Base-by-base conservation (phyloP, 2,888 invertebrate species). In the Liopterus haemorrhoidalis region DNA sequence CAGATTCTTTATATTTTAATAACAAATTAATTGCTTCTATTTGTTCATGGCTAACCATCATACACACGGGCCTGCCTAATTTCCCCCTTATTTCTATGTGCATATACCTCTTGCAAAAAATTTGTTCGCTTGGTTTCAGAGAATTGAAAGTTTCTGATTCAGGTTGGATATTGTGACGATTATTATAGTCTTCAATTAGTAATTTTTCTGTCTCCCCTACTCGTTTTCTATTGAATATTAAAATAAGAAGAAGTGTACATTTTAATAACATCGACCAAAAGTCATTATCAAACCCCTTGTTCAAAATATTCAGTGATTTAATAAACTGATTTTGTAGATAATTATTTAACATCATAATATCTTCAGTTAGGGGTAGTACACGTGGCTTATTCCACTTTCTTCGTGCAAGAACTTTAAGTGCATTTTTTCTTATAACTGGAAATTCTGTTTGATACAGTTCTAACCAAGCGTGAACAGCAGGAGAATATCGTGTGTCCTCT, bases 321-420 rank as follows among this genome's bases (percentile, higher is more conserved):
- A 21, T 5, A 12, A 5, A 35, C 12, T 20, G 8, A 19, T 18
- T 2, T 35, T 35, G 20, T 35, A 35, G 16, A 11, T 21, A 35
- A 5, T 16, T 35, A 20, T 35, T 35, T 35, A 35, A 21, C 22
- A 21, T 35, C 14, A 33, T 21, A 3, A 35, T 35, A 18, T 33
- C 33, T 19, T 4, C 19, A 8, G 33, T 33, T 33, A 19, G 12
- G 11, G 20, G 33, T 12, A 33, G 21, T 9, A 33, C 2, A 19
- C 20, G 18, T 9, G 33, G 33, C 8, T 31, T 31, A 31, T 14
- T 31, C 31, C 31, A 33, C 15, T 33, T 33, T 18, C 33, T 4
- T 4, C 20, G 18, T 20, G 15, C 6, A 33, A 33, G 19, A n/a
- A 33, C 21, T 3, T 2, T 35, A 5, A 21, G 20, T 35, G 35